Evolutionary conservation across 2,113 vertebrate genomes (phyloP).

Genomic region (Leptobrachium leishanense): DNA sequence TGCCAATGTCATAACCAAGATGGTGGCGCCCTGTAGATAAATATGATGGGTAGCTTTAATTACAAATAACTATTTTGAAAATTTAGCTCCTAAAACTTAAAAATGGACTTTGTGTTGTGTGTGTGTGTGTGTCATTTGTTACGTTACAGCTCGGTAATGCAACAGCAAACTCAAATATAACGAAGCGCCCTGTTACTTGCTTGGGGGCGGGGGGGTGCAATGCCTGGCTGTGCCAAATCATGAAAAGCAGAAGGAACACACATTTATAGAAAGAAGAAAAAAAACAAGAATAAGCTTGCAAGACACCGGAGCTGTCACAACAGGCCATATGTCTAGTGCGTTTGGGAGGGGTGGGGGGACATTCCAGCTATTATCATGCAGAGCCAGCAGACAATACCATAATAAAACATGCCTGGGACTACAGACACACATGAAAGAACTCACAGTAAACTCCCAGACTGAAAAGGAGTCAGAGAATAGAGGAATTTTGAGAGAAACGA

Average conservation of each 20-base stretch:
- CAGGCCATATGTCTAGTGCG: conserved; percentile 7
- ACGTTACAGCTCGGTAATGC: no score
- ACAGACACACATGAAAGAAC: no score
- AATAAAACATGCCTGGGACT: neutral
- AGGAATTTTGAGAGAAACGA: no score
- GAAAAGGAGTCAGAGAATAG: no score
- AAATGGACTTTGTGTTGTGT: no score
- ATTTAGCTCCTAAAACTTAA: no score
- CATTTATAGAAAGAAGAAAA: neutral
- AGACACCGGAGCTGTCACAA: conserved; percentile 25
- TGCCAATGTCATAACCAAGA: no score
- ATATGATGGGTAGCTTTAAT: no score
- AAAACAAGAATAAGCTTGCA: neutral
- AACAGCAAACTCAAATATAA: conserved; percentile 1
- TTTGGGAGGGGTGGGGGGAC: neutral
- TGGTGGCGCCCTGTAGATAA: no score
- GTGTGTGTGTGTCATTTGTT: no score
- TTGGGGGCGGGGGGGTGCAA: neutral
- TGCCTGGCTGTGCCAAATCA: neutral
- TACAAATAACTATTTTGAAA: no score
- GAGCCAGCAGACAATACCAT: conserved; percentile 3
- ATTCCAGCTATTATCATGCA: conserved; percentile 5
- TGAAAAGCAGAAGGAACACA: neutral
- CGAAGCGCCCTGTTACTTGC: neutral
- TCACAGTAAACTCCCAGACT: no score